Base-by-base conservation (phyloP, 2,797 vertebrate species). In the Lemur catta region DNA sequence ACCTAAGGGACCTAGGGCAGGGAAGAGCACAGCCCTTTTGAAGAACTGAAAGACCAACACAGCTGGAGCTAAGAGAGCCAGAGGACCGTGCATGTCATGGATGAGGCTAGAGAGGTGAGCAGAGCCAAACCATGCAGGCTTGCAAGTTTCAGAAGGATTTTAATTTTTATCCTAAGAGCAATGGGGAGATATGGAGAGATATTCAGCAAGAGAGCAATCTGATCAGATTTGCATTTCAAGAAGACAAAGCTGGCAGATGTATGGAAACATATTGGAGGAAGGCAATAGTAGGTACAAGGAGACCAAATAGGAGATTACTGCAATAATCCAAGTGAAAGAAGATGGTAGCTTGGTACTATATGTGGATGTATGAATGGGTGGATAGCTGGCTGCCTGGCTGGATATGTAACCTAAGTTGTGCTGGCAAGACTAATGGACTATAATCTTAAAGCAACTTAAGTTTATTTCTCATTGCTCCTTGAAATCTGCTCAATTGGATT, bases 81-180 rank as follows among this genome's bases (percentile, higher is more conserved):
- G 26, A n/a, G 55, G 48, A 6, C 2, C 2, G 14, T n/a, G 50
- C 14, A 0, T 1, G 85, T 2, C 11, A 2, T 0, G 1, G 18
- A 0, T 0, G 4, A 28, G 35, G 30, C 17, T 0, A 5, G 41
- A 41, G 72, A 3, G 1, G 50, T 0, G 17, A 20, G 35, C 18
- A 43, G 20, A 14, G 61, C 52, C 69, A 7, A 10, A 3, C n/a
- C 1, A 2, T 3, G 41, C 43, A 12, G 67, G 48, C 74, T 28
- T 20, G 67, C 2, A 3, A 1, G 12, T 22, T n/a, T 4, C 52
- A 22, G n/a, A 24, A 35, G 43, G 38, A 8, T 17, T 3, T 12
- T 0, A 8, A 14, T 12, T 72, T 43, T 61, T 43, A 50, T 43
- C 75, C 38, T 24, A n/a, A 43, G 76, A 88, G 69, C 22, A 8